phyloP scores from a whole-genome alignment of 2,113 vertebrate species.

The Leptobrachium leishanense region DNA sequence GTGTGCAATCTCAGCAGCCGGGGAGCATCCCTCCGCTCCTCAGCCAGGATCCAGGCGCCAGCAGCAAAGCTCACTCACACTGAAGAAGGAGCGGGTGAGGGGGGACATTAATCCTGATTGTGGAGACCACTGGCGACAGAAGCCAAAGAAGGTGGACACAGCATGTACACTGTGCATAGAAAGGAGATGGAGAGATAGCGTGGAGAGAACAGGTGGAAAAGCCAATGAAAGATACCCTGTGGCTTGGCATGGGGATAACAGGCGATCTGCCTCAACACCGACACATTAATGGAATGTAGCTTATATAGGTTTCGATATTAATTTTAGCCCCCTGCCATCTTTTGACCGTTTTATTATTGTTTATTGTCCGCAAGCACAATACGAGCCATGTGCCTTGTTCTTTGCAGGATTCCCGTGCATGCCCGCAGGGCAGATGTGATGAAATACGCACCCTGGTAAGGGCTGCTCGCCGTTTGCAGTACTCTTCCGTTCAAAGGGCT shows the following conservation, averaged over 20 bases:
- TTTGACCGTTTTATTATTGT: not conserved
- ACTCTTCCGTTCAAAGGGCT: not conserved
- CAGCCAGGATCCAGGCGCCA: conserved; percentile 22
- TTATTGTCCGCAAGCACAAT: not conserved
- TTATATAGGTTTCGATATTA: not conserved
- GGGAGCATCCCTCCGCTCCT: not conserved
- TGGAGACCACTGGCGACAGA: not conserved
- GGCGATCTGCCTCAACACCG: not conserved
- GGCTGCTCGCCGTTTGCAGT: not conserved
- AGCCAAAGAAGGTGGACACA: not conserved
- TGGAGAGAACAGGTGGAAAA: not conserved
- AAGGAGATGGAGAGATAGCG: not conserved
- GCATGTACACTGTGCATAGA: not conserved
- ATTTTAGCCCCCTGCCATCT: not conserved
- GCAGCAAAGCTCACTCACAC: not conserved
- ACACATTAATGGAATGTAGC: not conserved
- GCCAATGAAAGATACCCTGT: conserved; percentile 5
- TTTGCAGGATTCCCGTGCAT: not conserved
- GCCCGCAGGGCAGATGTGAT: not conserved
- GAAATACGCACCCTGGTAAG: not conserved
- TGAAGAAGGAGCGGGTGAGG: not conserved
- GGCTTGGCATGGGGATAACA: not conserved
- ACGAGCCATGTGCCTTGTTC: not conserved
- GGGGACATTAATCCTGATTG: not conserved
- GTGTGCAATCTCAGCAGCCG: not conserved